Evolutionary conservation across 2,113 vertebrate species (phyloP).

Genomic region (Triplophysa dalaica): DNA sequence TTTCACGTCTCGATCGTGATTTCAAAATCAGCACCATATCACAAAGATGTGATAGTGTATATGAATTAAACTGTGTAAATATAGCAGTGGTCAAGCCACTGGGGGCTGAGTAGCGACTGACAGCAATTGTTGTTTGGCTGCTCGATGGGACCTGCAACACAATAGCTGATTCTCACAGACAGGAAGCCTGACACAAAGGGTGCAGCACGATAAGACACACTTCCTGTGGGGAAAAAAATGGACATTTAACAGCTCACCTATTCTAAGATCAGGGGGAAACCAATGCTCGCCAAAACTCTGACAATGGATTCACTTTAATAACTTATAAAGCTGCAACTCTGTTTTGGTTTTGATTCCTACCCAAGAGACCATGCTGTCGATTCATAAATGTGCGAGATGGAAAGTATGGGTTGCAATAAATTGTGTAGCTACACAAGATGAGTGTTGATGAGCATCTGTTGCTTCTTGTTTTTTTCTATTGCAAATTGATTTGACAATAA

Average conservation of each 20-base stretch:
- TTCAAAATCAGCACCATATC: no score
- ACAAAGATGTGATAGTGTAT: no score
- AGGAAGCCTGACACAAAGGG: constrained; percentile 29
- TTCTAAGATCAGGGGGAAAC: not conserved
- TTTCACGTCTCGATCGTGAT: no score
- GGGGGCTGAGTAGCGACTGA: not conserved
- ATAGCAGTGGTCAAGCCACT: not conserved
- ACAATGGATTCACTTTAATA: constrained; percentile 65
- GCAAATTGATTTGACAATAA: no score
- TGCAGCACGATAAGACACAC: constrained; percentile 27
- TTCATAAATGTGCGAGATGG: not conserved
- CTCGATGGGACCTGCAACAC: constrained; percentile 10
- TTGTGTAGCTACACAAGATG: not conserved
- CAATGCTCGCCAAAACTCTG: constrained; percentile 53
- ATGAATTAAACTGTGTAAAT: not conserved
- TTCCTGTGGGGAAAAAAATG: constrained; percentile 37
- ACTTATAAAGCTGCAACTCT: constrained; percentile 49
- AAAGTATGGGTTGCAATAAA: no score
- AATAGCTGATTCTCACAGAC: constrained; percentile 33
- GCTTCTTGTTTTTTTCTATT: not conserved
- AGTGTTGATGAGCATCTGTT: not conserved
- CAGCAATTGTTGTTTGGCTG: constrained; percentile 7
- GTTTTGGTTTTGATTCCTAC: constrained; percentile 50
- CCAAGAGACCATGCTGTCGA: not conserved
- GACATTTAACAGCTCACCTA: not conserved